These are phyloP conservation scores for Puffinus mauretanicus DNA, from an alignment of 2,113 vertebrate species.

Conservation along the genomic window DNA sequence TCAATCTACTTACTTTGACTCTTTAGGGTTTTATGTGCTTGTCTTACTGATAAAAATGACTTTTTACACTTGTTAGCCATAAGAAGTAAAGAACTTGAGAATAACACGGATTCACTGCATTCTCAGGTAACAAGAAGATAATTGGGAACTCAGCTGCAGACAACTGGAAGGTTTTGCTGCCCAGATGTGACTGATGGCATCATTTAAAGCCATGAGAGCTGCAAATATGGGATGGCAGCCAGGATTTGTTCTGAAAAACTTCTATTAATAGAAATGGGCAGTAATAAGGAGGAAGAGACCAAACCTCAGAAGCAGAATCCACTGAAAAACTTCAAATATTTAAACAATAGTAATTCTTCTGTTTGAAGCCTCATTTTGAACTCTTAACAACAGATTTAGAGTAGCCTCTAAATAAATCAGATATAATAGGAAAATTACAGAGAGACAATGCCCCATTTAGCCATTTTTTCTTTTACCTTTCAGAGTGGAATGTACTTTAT, in stretches of 20 bases:
- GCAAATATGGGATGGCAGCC: not conserved
- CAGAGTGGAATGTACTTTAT: not conserved
- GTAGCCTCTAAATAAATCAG: not conserved
- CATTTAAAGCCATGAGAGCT: not conserved
- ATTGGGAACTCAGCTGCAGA: not conserved
- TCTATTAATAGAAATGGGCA: not conserved
- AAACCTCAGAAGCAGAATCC: not conserved
- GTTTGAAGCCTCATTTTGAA: not conserved
- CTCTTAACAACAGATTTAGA: not conserved
- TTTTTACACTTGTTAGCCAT: not conserved
- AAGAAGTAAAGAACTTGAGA: not conserved
- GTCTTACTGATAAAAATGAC: not conserved
- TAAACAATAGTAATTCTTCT: not conserved
- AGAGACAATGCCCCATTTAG: not conserved
- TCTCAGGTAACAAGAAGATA: not conserved
- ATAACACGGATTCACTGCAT: not conserved
- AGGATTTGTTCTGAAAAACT: not conserved
- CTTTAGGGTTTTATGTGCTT: not conserved
- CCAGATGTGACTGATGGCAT: not conserved
- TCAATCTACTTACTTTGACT: not conserved
- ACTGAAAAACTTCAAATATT: not conserved
- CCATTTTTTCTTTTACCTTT: not conserved
- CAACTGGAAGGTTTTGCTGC: not conserved
- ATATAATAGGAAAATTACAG: not conserved
- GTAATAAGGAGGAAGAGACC: not conserved